Evolutionary conservation across 2,797 vertebrate species (phyloP).

Genomic region (Sebastiscus albofasciatus): DNA sequence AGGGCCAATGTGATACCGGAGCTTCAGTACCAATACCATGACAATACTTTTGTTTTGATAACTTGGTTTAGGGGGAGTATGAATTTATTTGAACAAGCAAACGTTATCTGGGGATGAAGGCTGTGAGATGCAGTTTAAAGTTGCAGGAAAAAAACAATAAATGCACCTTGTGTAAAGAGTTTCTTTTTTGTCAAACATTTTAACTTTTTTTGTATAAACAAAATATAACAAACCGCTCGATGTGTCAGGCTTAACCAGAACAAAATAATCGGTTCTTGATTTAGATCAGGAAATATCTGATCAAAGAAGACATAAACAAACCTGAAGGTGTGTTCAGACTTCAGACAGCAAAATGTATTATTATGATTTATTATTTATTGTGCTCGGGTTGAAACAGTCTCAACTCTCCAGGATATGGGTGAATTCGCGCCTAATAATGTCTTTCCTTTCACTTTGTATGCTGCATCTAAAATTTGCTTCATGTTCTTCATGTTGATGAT

Average conservation of each 20-base stretch:
- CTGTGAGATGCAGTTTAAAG: background rate
- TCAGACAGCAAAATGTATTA: too few species aligned
- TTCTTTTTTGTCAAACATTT: background rate
- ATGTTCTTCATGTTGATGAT: too few species aligned
- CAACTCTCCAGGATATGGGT: background rate
- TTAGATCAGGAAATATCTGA: background rate
- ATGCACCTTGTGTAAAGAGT: background rate
- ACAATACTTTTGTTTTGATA: background rate
- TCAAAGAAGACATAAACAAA: background rate
- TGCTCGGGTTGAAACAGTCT: background rate
- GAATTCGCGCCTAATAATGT: fast-evolving
- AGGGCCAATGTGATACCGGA: background rate
- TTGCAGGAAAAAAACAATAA: too few species aligned
- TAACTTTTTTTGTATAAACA: background rate
- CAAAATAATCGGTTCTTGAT: background rate
- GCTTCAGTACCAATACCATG: background rate
- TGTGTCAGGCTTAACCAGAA: background rate
- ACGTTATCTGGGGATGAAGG: background rate
- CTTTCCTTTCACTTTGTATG: background rate
- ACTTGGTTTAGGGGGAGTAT: background rate
- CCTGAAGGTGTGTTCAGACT: background rate
- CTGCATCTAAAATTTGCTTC: background rate
- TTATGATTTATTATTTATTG: too few species aligned
- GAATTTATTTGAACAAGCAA: background rate
- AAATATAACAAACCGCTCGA: background rate